Evolutionary conservation across 1,140 invertebrate genomes (phyloP).

Genomic region (Drosophila pseudoobscura): DNA sequence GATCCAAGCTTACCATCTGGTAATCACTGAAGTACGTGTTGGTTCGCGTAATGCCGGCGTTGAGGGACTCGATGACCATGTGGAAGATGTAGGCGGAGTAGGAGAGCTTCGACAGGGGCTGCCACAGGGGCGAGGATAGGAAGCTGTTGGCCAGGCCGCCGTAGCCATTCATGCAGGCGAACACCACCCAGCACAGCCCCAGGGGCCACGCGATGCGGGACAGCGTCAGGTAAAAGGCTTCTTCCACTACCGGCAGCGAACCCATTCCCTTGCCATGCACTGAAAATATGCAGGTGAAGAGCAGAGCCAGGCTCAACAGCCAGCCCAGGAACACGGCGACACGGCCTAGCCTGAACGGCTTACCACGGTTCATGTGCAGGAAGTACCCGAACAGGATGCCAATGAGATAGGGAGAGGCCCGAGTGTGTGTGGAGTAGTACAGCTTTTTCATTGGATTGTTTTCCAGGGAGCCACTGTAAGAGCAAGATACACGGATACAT

Average conservation of each 20-base stretch:
- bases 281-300: constrained; percentile 61
- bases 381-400: constrained; percentile 60
- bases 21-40: constrained; percentile 69
- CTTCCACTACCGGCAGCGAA: constrained; percentile 65
- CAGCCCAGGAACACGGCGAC: constrained; percentile 22
- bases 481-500: too few species aligned
- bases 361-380: constrained; percentile 29
- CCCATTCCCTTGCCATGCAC: constrained; percentile 42
- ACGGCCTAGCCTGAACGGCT: constrained; percentile 16
- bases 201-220: constrained; percentile 86
- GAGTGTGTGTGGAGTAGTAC: constrained; percentile 48
- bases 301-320: constrained; percentile 47
- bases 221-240: constrained; percentile 87
- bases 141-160: constrained; percentile 85
- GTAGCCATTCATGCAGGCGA: constrained; percentile 87
- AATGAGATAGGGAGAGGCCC: constrained; percentile 52
- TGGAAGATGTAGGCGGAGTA: constrained; percentile 85
- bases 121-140: constrained; percentile 84
- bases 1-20: constrained; percentile 44
- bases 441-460: background rate
- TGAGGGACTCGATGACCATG: constrained; percentile 60
- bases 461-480: too few species aligned
- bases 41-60: constrained; percentile 31
- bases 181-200: constrained; percentile 87
- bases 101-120: constrained; percentile 84